Percentiles rank a stretch among this genome's conserved stretches.
Evolutionary conservation across 1,140 invertebrate species (phyloP).

Genomic region (Gonatopus flavifemur): DNA sequence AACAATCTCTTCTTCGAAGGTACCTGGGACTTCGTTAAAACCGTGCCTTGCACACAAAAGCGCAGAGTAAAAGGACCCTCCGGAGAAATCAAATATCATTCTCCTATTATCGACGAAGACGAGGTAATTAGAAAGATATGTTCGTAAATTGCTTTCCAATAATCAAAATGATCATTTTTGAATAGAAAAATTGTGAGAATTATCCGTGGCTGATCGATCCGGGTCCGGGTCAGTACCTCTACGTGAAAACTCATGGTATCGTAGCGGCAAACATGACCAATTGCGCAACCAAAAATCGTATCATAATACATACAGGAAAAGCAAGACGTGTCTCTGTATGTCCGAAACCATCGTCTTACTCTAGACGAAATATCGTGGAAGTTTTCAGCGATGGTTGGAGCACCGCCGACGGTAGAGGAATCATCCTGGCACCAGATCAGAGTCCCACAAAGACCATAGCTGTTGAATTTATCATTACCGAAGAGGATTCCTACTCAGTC

Average conservation of each 20-base stretch:
- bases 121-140: conserved; percentile 58
- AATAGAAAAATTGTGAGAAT: conserved; percentile 75
- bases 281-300: conserved; percentile 71
- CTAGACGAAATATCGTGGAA: conserved; percentile 67
- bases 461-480: conserved; percentile 75
- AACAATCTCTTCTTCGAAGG: conserved; percentile 82
- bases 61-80: conserved; percentile 72
- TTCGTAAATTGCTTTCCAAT: background rate
- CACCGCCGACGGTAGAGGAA: conserved; percentile 56
- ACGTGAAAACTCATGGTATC: conserved; percentile 69
- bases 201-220: conserved; percentile 81
- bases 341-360: conserved; percentile 63
- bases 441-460: conserved; percentile 70
- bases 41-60: conserved; percentile 66
- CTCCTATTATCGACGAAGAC: conserved; percentile 62
- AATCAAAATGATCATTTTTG: conserved; percentile 29
- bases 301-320: conserved; percentile 71
- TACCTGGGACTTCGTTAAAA: conserved; percentile 77
- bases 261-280: conserved; percentile 61
- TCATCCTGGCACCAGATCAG: conserved; percentile 62
- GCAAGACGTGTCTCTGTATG: conserved; percentile 69
- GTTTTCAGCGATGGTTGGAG: conserved; percentile 84
- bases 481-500: conserved; percentile 72
- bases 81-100: conserved; percentile 70
- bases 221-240: conserved; percentile 67